Evolutionary conservation across 2,888 invertebrate species (phyloP).

Genomic region (Terebella lapidaria): DNA sequence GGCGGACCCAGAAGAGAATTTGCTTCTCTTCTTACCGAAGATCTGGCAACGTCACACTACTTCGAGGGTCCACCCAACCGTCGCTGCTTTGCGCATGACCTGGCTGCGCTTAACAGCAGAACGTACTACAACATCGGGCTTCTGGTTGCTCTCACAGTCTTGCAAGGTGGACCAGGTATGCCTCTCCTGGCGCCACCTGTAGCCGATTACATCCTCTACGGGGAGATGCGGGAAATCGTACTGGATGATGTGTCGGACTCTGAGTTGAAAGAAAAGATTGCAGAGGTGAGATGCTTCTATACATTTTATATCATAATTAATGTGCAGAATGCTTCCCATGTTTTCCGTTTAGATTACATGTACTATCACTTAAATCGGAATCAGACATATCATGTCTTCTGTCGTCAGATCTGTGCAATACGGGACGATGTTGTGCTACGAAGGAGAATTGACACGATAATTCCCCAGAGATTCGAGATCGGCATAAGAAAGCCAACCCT

Average conservation of each 20-base stretch:
- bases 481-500: background rate
- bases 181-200: background rate
- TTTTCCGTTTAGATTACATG: no score
- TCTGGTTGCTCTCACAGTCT: background rate
- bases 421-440: background rate
- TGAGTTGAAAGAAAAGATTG: background rate
- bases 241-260: background rate
- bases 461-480: background rate
- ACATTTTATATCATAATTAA: background rate
- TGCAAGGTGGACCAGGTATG: background rate
- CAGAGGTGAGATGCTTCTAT: background rate
- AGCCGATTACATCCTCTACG: background rate
- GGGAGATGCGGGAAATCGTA: background rate
- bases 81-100: background rate
- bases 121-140: background rate
- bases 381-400: no score
- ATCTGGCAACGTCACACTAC: background rate
- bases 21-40: background rate
- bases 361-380: no score
- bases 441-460: background rate
- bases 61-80: background rate
- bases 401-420: background rate
- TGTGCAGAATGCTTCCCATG: background rate
- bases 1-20: background rate
- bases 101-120: background rate